Base-by-base conservation (phyloP, 1,140 invertebrate genomes). In the Lasaia peninsularis region DNA sequence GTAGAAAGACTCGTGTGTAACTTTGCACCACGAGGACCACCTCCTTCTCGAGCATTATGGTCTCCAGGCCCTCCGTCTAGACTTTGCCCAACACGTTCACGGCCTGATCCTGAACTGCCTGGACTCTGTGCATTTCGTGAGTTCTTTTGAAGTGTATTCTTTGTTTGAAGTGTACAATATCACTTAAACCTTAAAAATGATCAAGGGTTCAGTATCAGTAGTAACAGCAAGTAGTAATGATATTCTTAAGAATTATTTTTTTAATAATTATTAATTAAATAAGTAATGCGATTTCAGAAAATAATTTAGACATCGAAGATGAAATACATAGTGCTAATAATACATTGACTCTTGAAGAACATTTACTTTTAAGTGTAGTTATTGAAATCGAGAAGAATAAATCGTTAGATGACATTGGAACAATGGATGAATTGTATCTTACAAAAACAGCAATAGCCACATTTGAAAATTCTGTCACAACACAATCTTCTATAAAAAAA, bases 1-100 rank as follows among this genome's bases (percentile, higher is more conserved):
- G 80, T 85, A 1, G 78, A 81, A 37, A 72, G 84, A 0, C 28
- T 87, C 12, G 84, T 87, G 3, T 87, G 82, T 59, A 87, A 87
- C 62, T 72, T 87, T n/a, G 79, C 84, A 0, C 84, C 84, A 2
- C 66, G 69, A 6, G 81, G 84, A 0, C 79, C 79, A 0, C 16
- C 34, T 0, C 35, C 60, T 0, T 14, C n/a, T 1, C 73, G 70
- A 0, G 48, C 73, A 1, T 14, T 84, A 8, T 87, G 84, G 84
- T 31, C 56, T 0, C 68, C 67, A 0, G 71, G 63, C 0, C 8
- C 40, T 0, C 76, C 80, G 1, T 69, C 73, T 2, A 40, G 69
- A 1, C 44, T 55, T 0, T 87, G 84, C 21, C 79, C 80, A 0
- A 40, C 67, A 1, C 58, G 78, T 1, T 63, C 79, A 1, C 14